Conservation (phyloP, 2,113 vertebrate genomes). For the Pholis gunnellus region DNA sequence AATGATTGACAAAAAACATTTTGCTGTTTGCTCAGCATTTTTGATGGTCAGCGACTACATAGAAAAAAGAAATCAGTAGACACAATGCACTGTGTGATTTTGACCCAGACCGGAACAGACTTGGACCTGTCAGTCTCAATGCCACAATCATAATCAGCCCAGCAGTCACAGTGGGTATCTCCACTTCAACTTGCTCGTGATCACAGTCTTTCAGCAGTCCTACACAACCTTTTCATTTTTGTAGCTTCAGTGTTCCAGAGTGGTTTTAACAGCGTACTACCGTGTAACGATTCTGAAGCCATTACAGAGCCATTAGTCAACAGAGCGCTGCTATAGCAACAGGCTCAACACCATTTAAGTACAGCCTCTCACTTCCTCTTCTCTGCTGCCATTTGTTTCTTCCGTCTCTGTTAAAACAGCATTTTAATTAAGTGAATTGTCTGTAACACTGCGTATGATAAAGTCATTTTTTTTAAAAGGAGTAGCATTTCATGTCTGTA, state of each 20-base stretch:
- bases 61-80: background rate
- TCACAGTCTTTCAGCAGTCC: background rate
- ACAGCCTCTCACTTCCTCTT: constrained; percentile 7
- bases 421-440: constrained; percentile 28
- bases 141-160: background rate
- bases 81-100: background rate
- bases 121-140: background rate
- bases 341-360: constrained; percentile 44
- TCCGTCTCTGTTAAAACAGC: constrained; percentile 11
- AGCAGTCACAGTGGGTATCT: background rate
- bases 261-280: constrained; percentile 26
- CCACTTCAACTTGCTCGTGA: background rate
- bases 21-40: background rate
- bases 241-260: background rate
- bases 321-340: constrained; percentile 63
- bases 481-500: background rate
- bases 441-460: background rate
- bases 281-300: constrained; percentile 6
- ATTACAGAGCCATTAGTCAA: constrained; percentile 32
- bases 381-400: background rate
- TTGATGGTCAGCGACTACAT: background rate
- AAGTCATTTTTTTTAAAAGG: background rate
- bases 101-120: background rate
- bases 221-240: constrained; percentile 6
- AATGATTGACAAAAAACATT: background rate